Percentiles rank a stretch among this genome's conserved stretches.
phyloP scores from a whole-genome alignment of 2,888 invertebrate species.

The Conistra vaccinii region DNA sequence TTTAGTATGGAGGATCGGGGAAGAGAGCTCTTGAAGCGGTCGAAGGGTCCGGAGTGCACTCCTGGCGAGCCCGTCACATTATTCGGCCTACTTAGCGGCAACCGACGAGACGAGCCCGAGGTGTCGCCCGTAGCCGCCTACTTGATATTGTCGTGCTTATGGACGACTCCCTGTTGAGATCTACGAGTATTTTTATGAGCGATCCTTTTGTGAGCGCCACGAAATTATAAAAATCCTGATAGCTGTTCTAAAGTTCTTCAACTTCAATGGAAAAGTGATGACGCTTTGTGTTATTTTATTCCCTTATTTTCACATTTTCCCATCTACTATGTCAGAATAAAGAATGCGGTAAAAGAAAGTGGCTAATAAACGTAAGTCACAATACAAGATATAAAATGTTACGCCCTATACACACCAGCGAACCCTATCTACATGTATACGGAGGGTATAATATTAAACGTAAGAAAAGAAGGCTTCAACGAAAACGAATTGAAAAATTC shows the following conservation, averaged over 20 bases:
- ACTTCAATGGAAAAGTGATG: slow-evolving; percentile 55
- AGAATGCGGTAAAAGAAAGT: slow-evolving; percentile 33
- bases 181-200: slow-evolving; percentile 60
- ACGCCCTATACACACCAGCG: slow-evolving; percentile 26
- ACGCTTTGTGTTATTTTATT: slow-evolving; percentile 58
- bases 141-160: slow-evolving; percentile 78
- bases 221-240: slow-evolving; percentile 59
- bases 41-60: slow-evolving; percentile 85
- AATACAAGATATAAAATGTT: slow-evolving; percentile 52
- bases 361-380: slow-evolving; percentile 41
- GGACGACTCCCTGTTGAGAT: slow-evolving; percentile 66
- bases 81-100: slow-evolving; percentile 89
- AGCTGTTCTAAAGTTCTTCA: slow-evolving; percentile 53
- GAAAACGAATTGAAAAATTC: slow-evolving; percentile 68
- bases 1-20: slow-evolving; percentile 84
- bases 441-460: slow-evolving; percentile 49
- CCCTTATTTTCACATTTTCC: slow-evolving; percentile 42
- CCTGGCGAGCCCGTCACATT: slow-evolving; percentile 85
- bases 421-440: slow-evolving; percentile 29
- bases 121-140: slow-evolving; percentile 79
- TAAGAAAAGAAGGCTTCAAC: slow-evolving; percentile 59
- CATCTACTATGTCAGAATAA: slow-evolving; percentile 27
- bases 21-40: slow-evolving; percentile 78
- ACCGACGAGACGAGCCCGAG: slow-evolving; percentile 78
- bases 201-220: slow-evolving; percentile 62